Percentiles rank a stretch among this genome's conserved stretches.
phyloP scores from a whole-genome alignment of 92 coral and sea anemone species.

The Zoanthus solanderi region DNA sequence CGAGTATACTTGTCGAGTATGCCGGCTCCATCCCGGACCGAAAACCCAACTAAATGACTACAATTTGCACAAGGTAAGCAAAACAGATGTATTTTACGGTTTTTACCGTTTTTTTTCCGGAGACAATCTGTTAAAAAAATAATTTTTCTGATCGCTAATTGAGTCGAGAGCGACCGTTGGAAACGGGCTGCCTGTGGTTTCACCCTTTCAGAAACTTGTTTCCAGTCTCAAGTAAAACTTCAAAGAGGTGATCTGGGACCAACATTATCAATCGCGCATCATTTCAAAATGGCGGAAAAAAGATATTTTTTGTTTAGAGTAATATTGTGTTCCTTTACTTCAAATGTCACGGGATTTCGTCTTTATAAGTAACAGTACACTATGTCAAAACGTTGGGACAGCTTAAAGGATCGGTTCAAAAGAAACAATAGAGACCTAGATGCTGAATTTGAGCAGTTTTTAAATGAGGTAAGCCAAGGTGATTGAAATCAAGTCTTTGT shows the following conservation, averaged over 20 bases:
- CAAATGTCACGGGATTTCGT: background rate
- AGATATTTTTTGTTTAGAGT: conserved; percentile 22
- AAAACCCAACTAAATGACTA: no score
- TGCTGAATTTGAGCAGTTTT: conserved; percentile 96
- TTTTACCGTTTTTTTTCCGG: no score
- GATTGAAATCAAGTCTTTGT: background rate
- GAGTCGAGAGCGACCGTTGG: background rate
- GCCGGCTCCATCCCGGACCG: no score
- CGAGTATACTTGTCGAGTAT: no score
- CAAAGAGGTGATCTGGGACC: background rate
- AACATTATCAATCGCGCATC: background rate
- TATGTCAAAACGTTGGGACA: conserved; percentile 87
- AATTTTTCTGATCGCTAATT: no score
- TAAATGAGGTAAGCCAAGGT: conserved; percentile 85
- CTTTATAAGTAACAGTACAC: background rate
- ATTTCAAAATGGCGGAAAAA: conserved; percentile 51
- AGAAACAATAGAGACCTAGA: conserved; percentile 87
- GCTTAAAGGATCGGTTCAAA: conserved; percentile 71
- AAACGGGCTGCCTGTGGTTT: background rate
- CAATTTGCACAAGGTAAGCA: no score
- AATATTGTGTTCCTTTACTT: background rate
- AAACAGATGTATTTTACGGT: no score
- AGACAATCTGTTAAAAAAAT: no score
- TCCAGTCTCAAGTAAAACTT: background rate
- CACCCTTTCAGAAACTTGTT: background rate